Conservation (phyloP, 2,113 vertebrate species). For the Cephalopterus ornatus region DNA sequence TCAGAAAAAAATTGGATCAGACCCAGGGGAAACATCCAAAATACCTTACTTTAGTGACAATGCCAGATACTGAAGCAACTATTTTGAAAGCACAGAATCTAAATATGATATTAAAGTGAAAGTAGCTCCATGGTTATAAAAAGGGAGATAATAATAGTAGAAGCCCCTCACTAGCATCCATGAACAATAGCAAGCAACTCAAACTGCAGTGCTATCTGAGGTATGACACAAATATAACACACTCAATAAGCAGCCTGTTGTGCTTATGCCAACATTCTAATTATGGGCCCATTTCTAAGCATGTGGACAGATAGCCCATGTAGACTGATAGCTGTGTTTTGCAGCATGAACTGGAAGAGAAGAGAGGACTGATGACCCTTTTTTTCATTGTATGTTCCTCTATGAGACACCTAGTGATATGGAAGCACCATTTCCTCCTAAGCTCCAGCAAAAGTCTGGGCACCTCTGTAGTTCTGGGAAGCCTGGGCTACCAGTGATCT, state of each 20-base stretch:
- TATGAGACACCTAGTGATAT: not conserved
- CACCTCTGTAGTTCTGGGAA: not conserved
- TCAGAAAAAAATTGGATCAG: not conserved
- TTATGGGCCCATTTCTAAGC: not conserved
- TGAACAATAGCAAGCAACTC: not conserved
- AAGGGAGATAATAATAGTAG: not conserved
- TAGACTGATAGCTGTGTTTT: not conserved
- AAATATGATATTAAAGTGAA: not conserved
- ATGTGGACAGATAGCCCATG: not conserved
- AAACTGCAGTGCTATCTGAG: not conserved
- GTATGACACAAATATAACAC: not conserved
- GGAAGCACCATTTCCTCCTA: not conserved
- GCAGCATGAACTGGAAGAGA: not conserved
- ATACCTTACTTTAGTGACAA: slow-evolving; percentile 24
- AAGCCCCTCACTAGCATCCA: not conserved
- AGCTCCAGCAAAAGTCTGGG: not conserved
- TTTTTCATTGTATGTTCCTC: not conserved
- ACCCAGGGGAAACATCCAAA: slow-evolving; percentile 28
- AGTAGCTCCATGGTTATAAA: not conserved
- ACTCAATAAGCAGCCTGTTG: not conserved
- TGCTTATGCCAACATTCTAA: not conserved
- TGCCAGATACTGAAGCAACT: not conserved
- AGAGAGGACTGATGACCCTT: not conserved
- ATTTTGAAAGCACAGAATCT: not conserved
- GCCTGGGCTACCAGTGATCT: not conserved